These are phyloP conservation scores for Callimorpha dominula DNA, from an alignment of 2,888 invertebrate genomes.

Conservation along the genomic window DNA sequence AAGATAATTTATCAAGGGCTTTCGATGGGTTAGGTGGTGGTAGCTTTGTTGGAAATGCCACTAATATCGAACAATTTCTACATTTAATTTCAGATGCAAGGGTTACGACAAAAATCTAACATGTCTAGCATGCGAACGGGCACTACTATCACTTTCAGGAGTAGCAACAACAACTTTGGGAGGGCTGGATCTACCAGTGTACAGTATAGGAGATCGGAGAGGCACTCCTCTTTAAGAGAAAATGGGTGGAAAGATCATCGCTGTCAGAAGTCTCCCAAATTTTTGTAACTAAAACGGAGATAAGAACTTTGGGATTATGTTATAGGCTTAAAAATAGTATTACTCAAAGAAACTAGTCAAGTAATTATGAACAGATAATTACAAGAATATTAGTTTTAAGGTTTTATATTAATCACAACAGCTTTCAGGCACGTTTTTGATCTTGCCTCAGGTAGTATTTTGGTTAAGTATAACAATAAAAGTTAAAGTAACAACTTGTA, in stretches of 20 bases:
- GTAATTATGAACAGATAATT: neutral
- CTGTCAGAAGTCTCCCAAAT: constrained; percentile 67
- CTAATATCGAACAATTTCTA: neutral
- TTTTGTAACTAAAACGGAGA: constrained; percentile 55
- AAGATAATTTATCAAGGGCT: too few relatives aligned
- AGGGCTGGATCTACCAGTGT: constrained; percentile 55
- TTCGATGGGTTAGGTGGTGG: too few relatives aligned
- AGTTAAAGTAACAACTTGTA: neutral
- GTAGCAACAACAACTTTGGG: constrained; percentile 69
- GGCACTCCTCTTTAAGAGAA: constrained; percentile 59
- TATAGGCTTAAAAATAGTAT: neutral
- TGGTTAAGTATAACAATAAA: neutral
- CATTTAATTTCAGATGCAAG: constrained; percentile 75
- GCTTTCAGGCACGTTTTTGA: neutral
- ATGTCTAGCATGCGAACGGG: constrained; percentile 79
- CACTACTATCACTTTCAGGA: constrained; percentile 76
- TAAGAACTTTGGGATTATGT: neutral
- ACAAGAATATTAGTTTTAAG: neutral
- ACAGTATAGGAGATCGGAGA: constrained; percentile 64
- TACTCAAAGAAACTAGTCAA: constrained; percentile 6
- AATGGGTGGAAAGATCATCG: constrained; percentile 64
- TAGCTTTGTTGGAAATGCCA: too few relatives aligned
- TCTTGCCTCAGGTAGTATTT: neutral
- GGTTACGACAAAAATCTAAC: constrained; percentile 82
- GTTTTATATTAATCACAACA: neutral